Evolutionary conservation across 2,797 vertebrate genomes (phyloP), one percentile per base, ranked within the genome.

Genomic region (Potorous gilbertii): DNA sequence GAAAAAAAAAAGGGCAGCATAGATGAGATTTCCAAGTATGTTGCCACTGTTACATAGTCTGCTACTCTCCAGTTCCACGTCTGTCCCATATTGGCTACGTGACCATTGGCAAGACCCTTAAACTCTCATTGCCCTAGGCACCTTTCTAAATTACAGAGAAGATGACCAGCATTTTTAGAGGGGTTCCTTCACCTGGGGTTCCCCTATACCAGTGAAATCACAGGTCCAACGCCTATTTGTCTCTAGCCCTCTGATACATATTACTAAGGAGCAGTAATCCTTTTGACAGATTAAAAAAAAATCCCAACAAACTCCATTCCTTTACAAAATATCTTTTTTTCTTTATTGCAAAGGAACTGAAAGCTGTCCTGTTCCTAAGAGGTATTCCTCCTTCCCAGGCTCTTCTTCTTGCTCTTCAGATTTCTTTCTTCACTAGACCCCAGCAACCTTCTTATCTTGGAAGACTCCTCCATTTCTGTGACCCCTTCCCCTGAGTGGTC

Each of bases 251-350:
- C 14, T 74, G 62, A 14, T 40, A 74, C 16, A 40, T n/a, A 40
- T 40, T 74, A 40, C 16, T 40, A 66, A 66, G 14, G 62, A n/a
- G 14, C 0, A 21, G 66, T 21, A 24, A 81, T 28, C 94, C 40
- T 59, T 94, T 29, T 54, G 29, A 87, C 10, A 87, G n/a, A 18
- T n/a, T 31, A 66, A 18, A 66, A 4, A 55, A 93, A 62, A 3
- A 96, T 2, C 5, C 24, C 56, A 56, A 56, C 54, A 87, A 57
- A 46, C 1, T 40, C 28, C 29, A 92, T 91, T 94, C 27, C 90
- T 57, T 16, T 31, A 74, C 52, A 96, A 54, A 91, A 62, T 66
- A 50, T 1, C 16, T 95, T 92, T 96, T 92, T 40, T 21, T 92
- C 24, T 91, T 74, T 92, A 16, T 46, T 57, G 90, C 0, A 29